Conservation (phyloP, 2,888 invertebrate genomes). For the Syritta pipiens region DNA sequence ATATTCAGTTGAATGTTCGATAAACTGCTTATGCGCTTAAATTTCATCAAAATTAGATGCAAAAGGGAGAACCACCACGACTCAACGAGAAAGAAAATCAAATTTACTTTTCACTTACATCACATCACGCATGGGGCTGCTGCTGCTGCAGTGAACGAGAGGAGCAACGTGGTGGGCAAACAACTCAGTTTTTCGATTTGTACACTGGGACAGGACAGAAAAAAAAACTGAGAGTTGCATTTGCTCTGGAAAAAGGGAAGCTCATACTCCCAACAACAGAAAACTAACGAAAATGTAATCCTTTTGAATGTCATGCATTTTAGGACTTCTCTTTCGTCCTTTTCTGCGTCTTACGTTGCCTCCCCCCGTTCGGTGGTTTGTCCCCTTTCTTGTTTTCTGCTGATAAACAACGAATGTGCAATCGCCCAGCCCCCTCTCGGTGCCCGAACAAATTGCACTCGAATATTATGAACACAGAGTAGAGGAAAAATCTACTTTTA, state of each 20-base stretch:
- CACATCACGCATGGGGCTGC: constrained; percentile 35
- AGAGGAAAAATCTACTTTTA: constrained; percentile 3
- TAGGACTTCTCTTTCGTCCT: constrained; percentile 7
- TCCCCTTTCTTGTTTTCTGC: constrained; percentile 60
- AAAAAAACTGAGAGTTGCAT: constrained; percentile 16
- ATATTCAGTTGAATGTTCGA: constrained; percentile 61
- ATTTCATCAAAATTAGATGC: constrained; percentile 66
- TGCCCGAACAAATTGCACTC: constrained; percentile 32
- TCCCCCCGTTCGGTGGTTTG: neutral
- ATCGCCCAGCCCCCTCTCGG: neutral
- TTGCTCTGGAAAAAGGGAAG: neutral
- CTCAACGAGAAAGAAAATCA: constrained; percentile 47
- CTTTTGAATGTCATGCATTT: constrained; percentile 53
- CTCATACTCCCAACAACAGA: neutral
- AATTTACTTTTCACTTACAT: constrained; percentile 65
- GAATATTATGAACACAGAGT: constrained; percentile 25
- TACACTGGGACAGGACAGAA: constrained; percentile 37
- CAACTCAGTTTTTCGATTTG: constrained; percentile 45
- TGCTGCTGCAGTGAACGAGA: neutral
- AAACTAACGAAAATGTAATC: constrained; percentile 49
- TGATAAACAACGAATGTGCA: constrained; percentile 66
- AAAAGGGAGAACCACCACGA: constrained; percentile 25
- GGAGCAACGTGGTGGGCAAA: neutral
- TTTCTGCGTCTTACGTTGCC: constrained; percentile 30
- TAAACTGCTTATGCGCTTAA: constrained; percentile 64